Base-by-base conservation (phyloP, 2,113 vertebrate genomes). In the Plestiodon gilberti region DNA sequence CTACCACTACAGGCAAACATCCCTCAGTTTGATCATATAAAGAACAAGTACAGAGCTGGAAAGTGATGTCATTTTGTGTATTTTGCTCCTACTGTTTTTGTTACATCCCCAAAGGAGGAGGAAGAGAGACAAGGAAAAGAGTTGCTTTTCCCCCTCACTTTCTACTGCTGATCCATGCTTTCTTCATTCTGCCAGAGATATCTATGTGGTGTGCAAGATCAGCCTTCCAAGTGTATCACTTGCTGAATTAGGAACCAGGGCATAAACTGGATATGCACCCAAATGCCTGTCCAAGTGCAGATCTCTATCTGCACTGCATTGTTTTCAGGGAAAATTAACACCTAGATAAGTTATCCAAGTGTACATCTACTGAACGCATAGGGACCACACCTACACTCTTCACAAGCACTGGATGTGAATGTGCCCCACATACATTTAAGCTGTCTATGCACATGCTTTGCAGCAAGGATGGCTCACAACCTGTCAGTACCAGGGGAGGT, bases 1-100 rank as follows among this genome's bases (percentile, higher is more conserved):
- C 92, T 90, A 55, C 25, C 64, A 93, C 67, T 70, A 79, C 70
- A 57, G 30, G 13, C 70, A 91, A n/a, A 89, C 87, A 91, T 30
- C 38, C 22, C 30, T 80, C 20, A 20, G 57, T 88, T 82, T 52
- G 69, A 62, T n/a, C 86, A 9, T 79, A 81, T 48, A 25, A 88
- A 17, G 67, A 75, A 83, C 8, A 74, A 74, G 10, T 75, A 35
- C n/a, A 74, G 57, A 73, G 10, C 67, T 3, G 17, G 61, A 75
- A 62, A 87, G 62, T 71, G 65, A 86, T 79, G 67, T 13, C 38
- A 43, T 20, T 43, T 38, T 22, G 55, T 33, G 33, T 59, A 59
- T 61, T 78, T 17, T 59, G n/a, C 38, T 73, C 38, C 30, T 69
- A 11, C 38, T 20, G 23, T 25, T 8, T 73, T 40, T 71, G 17